These are phyloP conservation scores for Entelurus aequoreus DNA, from an alignment of 2,113 vertebrate genomes.

Conservation along the genomic window DNA sequence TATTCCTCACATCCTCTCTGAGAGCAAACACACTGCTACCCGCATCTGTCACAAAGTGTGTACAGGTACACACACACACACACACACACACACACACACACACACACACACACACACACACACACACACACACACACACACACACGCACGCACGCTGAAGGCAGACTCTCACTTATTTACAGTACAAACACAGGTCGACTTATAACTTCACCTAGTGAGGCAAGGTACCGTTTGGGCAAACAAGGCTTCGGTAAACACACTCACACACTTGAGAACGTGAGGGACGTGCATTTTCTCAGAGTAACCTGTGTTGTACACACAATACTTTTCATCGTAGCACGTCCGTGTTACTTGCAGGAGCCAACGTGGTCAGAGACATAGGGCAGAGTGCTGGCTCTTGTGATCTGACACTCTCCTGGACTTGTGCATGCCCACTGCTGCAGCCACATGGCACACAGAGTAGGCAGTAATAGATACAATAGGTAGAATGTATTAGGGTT, in stretches of 20 bases:
- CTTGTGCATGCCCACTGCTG: slow-evolving; percentile 30
- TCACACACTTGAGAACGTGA: slow-evolving; percentile 11
- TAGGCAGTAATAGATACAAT: background rate
- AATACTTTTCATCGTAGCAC: slow-evolving; percentile 23
- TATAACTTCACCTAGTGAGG: slow-evolving; percentile 39
- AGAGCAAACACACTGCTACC: slow-evolving; percentile 53
- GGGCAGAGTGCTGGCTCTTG: slow-evolving; percentile 9
- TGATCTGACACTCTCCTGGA: slow-evolving; percentile 17
- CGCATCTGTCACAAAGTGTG: slow-evolving; percentile 41
- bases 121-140: slow-evolving; percentile 19
- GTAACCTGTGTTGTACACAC: slow-evolving; percentile 30
- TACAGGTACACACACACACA: slow-evolving; percentile 27
- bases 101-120: slow-evolving; percentile 31
- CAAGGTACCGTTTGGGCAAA: slow-evolving; percentile 25
- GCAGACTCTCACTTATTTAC: slow-evolving; percentile 33
- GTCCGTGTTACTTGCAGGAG: slow-evolving; percentile 35
- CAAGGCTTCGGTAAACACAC: slow-evolving; percentile 20
- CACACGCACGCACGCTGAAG: slow-evolving; percentile 28
- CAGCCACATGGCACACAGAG: slow-evolving; percentile 12
- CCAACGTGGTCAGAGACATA: slow-evolving; percentile 1
- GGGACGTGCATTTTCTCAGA: slow-evolving; percentile 35
- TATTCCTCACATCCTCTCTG: slow-evolving; percentile 58
- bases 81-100: slow-evolving; percentile 25
- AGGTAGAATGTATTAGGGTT: too few species aligned
- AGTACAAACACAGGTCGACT: slow-evolving; percentile 30